These are phyloP conservation scores for Xiphophorus birchmanni DNA, from an alignment of 2,797 vertebrate genomes.

Conservation along the genomic window DNA sequence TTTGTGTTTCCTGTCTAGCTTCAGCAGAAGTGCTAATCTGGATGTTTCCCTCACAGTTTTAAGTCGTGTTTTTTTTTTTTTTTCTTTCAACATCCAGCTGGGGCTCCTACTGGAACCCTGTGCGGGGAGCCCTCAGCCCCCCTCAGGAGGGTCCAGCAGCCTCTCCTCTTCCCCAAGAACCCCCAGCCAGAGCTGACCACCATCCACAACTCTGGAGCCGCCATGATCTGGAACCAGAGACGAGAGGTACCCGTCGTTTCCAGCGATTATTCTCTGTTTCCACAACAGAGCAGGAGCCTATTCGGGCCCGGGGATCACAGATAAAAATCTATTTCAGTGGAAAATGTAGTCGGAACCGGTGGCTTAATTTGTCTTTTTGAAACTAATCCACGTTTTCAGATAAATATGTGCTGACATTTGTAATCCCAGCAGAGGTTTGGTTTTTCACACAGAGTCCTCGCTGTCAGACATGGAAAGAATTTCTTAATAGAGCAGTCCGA, in stretches of 20 bases:
- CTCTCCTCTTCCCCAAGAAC: conserved; percentile 80
- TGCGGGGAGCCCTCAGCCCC: conserved; percentile 84
- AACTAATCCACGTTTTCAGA: conserved; percentile 41
- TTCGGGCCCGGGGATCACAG: conserved; percentile 24
- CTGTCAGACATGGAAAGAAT: conserved; percentile 7
- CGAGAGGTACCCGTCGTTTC: conserved; percentile 55
- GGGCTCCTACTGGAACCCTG: conserved; percentile 78
- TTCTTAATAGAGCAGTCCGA: conserved; percentile 15
- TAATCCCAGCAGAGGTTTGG: conserved; percentile 42
- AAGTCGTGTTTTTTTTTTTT: background rate
- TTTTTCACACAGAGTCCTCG: conserved; percentile 24
- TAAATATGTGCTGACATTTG: conserved; percentile 40
- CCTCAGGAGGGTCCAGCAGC: conserved; percentile 81
- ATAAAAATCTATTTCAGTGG: conserved; percentile 50
- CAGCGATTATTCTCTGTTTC: conserved; percentile 40
- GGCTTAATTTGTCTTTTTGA: conserved; percentile 48
- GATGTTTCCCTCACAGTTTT: background rate
- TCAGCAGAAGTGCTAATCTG: background rate
- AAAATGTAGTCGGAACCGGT: conserved; percentile 34
- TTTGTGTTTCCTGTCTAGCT: conserved; percentile 55
- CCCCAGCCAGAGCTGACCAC: conserved; percentile 73
- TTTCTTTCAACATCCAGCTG: conserved; percentile 59
- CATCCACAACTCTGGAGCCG: conserved; percentile 79
- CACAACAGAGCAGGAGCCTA: conserved; percentile 54
- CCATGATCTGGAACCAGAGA: conserved; percentile 75